These are phyloP conservation scores for Cephus nigrinus DNA, from an alignment of 2,888 invertebrate species.

Conservation along the genomic window DNA sequence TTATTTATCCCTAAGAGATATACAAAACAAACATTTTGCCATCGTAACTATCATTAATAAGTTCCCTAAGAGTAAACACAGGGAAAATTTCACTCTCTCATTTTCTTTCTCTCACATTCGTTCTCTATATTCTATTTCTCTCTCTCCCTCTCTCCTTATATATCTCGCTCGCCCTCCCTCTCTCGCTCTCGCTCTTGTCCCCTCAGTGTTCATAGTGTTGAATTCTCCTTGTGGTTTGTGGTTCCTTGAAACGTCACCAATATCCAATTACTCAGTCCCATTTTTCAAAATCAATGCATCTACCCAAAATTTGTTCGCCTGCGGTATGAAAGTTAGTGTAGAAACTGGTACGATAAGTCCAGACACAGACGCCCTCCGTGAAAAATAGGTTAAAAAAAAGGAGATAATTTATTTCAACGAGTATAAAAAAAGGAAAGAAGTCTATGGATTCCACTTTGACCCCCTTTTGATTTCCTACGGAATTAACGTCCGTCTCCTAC, in stretches of 20 bases:
- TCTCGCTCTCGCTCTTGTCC: conserved; percentile 15
- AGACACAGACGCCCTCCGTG: background rate
- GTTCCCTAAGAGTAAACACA: conserved; percentile 70
- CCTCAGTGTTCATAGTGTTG: conserved; percentile 34
- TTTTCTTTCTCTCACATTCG: conserved; percentile 54
- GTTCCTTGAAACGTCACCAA: background rate
- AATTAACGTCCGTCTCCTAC: background rate
- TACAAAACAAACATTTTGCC: conserved; percentile 73
- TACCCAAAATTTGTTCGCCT: background rate
- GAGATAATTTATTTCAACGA: background rate
- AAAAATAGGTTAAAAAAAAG: background rate
- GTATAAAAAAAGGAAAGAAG: background rate
- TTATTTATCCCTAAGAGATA: conserved; percentile 73
- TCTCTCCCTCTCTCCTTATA: background rate
- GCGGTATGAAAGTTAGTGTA: background rate
- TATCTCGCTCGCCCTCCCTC: background rate
- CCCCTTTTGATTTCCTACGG: background rate
- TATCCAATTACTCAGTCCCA: background rate
- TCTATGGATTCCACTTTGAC: background rate
- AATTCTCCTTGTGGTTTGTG: conserved; percentile 14
- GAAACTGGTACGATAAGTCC: no score
- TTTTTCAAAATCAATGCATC: background rate
- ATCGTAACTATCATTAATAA: conserved; percentile 60
- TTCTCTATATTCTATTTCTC: conserved; percentile 18
- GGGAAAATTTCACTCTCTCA: conserved; percentile 64